Evolutionary conservation across 2,113 vertebrate species (phyloP), one percentile per base, ranked within the genome.

Genomic region (Erythrocercus mccallii): DNA sequence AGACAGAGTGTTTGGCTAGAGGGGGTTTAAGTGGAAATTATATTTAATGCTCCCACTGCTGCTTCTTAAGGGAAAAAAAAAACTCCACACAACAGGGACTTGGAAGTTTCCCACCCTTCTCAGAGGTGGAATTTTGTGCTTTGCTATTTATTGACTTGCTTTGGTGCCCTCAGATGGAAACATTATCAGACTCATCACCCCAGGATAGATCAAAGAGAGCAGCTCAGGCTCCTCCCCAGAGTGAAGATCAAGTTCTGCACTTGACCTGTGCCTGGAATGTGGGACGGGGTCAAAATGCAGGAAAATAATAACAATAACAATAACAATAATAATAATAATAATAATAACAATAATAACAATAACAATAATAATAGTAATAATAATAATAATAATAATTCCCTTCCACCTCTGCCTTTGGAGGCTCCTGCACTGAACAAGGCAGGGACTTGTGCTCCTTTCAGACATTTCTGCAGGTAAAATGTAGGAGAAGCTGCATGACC

Each of bases 221-320:
- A 94, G 79, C 91, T 83, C 92, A 68, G 79, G 89, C 90, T 95
- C 93, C 94, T 94, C 94, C 87, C 51, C 11, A 10, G 38, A 23
- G 79, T 57, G 79, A 76, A 88, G 92, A 95, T 94, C 82, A 96
- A 95, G 79, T 56, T 79, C 80, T 95, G 92, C 92, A 95, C 95
- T 96, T 96, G 94, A 95, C 94, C 95, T 51, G 60, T 0, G 22
- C 92, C 91, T 94, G 94, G 90, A 94, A 93, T 95, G 93, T 81
- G 72, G 94, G 81, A 92, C 51, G 76, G 90, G 94, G 85, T 95
- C 85, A 95, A 95, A n/a, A 95, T 19, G 71, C 62, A 96, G 81
- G 72, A 65, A 82, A 95, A 95, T 62, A 40, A 92, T 20, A n/a
- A n/a, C n/a, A n/a, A n/a, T 17, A 42, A 14, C 14, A 42, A 12